Percentiles rank a stretch among this genome's conserved stretches.
Evolutionary conservation across 2,797 vertebrate genomes (phyloP).

Genomic region (Phrynocephalus guinanensis): DNA sequence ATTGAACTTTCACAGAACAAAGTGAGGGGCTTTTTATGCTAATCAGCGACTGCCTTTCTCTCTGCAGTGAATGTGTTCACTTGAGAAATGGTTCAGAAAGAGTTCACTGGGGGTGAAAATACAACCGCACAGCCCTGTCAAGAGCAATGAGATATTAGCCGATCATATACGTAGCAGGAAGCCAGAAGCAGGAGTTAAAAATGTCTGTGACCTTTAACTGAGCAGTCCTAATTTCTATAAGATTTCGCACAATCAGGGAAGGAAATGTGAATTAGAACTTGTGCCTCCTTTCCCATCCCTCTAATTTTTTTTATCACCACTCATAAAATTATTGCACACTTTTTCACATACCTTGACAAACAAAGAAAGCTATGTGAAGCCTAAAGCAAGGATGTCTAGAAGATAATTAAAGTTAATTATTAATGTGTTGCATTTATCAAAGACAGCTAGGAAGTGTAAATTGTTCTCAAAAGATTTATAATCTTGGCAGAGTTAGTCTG

Average conservation of each 20-base stretch:
- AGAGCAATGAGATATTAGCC: constrained; percentile 41
- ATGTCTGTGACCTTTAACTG: constrained; percentile 61
- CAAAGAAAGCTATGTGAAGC: background rate
- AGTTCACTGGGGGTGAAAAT: constrained; percentile 40
- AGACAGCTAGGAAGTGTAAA: background rate
- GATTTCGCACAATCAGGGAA: constrained; percentile 12
- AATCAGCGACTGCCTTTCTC: background rate
- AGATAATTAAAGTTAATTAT: background rate
- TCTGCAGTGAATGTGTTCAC: background rate
- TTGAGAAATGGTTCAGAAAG: background rate
- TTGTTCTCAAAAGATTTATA: too few species aligned
- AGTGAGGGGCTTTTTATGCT: too few species aligned
- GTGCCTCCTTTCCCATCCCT: background rate
- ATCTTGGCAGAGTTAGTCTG: too few species aligned
- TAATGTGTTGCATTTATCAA: background rate
- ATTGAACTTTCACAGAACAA: background rate
- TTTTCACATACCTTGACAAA: background rate
- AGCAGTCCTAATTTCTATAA: constrained; percentile 41
- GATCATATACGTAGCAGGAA: constrained; percentile 17
- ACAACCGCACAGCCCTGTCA: background rate
- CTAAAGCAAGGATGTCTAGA: background rate
- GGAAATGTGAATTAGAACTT: constrained; percentile 32
- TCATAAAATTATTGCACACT: constrained; percentile 35
- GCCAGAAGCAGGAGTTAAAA: constrained; percentile 59
- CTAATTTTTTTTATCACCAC: background rate